Evolutionary conservation across 2,888 invertebrate genomes (phyloP).

Genomic region (Pseudococcus jackbeardsleyi): DNA sequence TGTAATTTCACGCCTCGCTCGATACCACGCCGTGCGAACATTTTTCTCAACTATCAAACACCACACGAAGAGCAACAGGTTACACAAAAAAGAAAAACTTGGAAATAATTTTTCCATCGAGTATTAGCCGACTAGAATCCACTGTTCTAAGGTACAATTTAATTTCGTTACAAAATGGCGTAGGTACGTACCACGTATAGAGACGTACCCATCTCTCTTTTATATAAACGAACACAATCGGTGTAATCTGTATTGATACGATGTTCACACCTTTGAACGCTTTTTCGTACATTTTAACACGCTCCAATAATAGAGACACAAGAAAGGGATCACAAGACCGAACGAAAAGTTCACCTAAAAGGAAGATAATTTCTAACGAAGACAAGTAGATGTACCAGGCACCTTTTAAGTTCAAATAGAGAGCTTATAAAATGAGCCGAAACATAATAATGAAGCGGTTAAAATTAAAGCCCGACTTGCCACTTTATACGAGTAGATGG

Average conservation of each 20-base stretch:
- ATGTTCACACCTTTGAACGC: conserved; percentile 41
- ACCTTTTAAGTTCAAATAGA: conserved; percentile 31
- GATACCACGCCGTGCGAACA: not conserved
- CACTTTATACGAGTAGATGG: not conserved
- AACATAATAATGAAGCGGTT: conserved; percentile 35
- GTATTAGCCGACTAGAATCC: conserved; percentile 17
- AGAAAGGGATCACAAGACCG: conserved; percentile 34
- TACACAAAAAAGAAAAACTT: not conserved
- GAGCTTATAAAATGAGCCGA: conserved; percentile 7
- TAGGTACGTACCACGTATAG: not conserved
- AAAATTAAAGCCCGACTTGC: conserved; percentile 20
- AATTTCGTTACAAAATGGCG: conserved; percentile 27
- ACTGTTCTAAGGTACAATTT: not conserved
- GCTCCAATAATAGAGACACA: conserved; percentile 35
- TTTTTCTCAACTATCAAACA: conserved; percentile 3
- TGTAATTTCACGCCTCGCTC: conserved; percentile 24
- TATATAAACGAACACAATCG: conserved; percentile 10
- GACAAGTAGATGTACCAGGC: not conserved
- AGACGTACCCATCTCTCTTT: not conserved
- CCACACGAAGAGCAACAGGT: not conserved
- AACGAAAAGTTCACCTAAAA: conserved; percentile 28
- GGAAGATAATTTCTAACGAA: conserved; percentile 29
- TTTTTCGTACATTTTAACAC: conserved; percentile 38
- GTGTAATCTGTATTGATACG: conserved; percentile 35
- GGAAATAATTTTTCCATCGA: conserved; percentile 25